Conservation (phyloP, 2,113 vertebrate species). For the Rostratula benghalensis region DNA sequence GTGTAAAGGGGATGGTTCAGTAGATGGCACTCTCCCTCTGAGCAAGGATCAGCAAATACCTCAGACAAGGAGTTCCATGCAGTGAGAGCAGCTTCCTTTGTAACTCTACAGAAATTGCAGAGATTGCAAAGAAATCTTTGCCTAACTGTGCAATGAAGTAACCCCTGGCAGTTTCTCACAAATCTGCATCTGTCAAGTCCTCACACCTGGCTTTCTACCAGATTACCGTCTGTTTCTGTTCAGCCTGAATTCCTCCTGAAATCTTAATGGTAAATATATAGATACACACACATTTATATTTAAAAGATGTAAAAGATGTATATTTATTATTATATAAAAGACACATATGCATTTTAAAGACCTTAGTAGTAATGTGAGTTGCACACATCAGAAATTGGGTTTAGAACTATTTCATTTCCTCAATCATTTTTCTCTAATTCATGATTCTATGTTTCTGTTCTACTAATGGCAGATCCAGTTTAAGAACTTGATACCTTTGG, state of each 20-base stretch:
- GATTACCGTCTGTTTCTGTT: background rate
- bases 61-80: background rate
- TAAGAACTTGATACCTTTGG: background rate
- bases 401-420: background rate
- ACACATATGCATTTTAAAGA: background rate
- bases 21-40: conserved; percentile 66
- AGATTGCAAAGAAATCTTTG: background rate
- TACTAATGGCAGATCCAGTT: background rate
- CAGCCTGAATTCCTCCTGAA: background rate
- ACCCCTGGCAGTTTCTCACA: background rate
- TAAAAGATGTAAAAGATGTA: background rate
- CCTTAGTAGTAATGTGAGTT: background rate
- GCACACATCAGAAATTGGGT: background rate
- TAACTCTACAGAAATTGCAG: background rate
- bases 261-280: background rate
- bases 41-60: background rate
- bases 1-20: conserved; percentile 4
- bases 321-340: background rate
- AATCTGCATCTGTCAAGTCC: background rate
- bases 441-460: background rate
- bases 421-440: background rate
- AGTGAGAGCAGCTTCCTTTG: background rate
- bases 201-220: background rate
- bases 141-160: background rate
- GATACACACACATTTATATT: background rate